Percentiles rank a stretch among this genome's conserved stretches.
Evolutionary conservation across 2,888 invertebrate species (phyloP).

Genomic region (Ferrisia virgata): DNA sequence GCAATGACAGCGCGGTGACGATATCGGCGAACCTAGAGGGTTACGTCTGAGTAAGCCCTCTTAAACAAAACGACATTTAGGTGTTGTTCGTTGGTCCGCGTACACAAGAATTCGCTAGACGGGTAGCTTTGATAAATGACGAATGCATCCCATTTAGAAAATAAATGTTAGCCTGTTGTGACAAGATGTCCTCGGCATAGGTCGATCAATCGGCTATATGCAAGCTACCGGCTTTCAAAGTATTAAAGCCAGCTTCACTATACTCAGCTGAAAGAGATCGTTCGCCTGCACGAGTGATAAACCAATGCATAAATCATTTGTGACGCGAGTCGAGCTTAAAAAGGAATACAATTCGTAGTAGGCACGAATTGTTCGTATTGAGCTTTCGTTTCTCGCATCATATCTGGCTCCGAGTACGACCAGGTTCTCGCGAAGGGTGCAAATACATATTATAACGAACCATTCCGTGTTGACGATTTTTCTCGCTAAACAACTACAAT

Average conservation of each 20-base stretch:
- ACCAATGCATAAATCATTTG: conserved; percentile 44
- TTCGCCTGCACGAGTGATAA: conserved; percentile 35
- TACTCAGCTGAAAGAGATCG: conserved; percentile 13
- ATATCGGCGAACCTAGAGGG: conserved; percentile 37
- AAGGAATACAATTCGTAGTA: conserved; percentile 32
- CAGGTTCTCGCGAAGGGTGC: too few species aligned
- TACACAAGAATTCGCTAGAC: conserved; percentile 14
- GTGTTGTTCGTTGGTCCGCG: not conserved
- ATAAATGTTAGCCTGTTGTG: conserved; percentile 46
- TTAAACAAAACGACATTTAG: conserved; percentile 18
- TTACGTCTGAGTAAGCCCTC: conserved; percentile 17
- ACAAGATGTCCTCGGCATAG: conserved; percentile 44
- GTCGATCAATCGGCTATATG: conserved; percentile 44
- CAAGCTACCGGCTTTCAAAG: conserved; percentile 28
- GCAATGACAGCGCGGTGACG: conserved; percentile 40
- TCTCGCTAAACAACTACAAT: too few species aligned
- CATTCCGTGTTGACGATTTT: too few species aligned
- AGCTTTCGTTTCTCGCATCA: not conserved
- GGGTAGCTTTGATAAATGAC: conserved; percentile 45
- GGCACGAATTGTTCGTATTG: not conserved
- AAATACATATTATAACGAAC: too few species aligned
- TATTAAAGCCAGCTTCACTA: not conserved
- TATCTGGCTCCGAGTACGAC: too few species aligned
- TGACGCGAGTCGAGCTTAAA: conserved; percentile 45
- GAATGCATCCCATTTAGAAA: conserved; percentile 45